phyloP scores from a whole-genome alignment of 1,140 invertebrate species.

The Coelopa frigida region DNA sequence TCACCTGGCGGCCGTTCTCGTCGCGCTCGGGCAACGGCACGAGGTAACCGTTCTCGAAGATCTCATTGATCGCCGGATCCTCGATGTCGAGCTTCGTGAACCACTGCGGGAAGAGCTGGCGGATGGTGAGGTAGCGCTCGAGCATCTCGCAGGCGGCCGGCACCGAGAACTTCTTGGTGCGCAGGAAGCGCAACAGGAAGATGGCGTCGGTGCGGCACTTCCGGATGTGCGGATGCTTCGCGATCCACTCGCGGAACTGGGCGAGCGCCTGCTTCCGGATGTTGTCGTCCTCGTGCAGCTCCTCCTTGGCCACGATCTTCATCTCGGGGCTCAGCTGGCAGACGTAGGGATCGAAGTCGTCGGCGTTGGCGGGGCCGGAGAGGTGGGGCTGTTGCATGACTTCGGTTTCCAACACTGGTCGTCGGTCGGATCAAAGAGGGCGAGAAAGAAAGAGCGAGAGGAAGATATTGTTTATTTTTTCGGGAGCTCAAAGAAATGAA shows the following conservation, averaged over 20 bases:
- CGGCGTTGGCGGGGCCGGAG: slow-evolving; percentile 23
- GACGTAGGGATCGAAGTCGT: slow-evolving; percentile 34
- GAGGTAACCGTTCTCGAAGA: slow-evolving; percentile 73
- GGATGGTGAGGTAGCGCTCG: slow-evolving; percentile 73
- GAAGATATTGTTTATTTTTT: neutral
- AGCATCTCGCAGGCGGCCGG: slow-evolving; percentile 77
- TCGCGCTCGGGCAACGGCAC: slow-evolving; percentile 70
- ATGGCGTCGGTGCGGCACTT: slow-evolving; percentile 66
- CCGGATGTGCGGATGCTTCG: slow-evolving; percentile 67
- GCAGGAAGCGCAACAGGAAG: slow-evolving; percentile 74
- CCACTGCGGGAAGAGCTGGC: slow-evolving; percentile 74
- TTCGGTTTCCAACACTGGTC: slow-evolving; percentile 43
- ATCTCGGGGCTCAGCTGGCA: slow-evolving; percentile 28
- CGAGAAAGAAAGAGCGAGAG: slow-evolving; percentile 8
- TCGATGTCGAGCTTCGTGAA: slow-evolving; percentile 69
- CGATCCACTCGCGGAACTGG: slow-evolving; percentile 69
- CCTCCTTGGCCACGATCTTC: slow-evolving; percentile 55
- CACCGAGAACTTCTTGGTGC: slow-evolving; percentile 80
- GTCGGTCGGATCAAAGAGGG: too few relatives aligned
- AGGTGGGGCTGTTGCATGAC: slow-evolving; percentile 29
- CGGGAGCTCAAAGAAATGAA: too few relatives aligned
- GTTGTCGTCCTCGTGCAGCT: slow-evolving; percentile 65
- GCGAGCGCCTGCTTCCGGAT: slow-evolving; percentile 59
- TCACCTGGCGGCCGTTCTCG: slow-evolving; percentile 61
- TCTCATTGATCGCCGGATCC: slow-evolving; percentile 63